Evolutionary conservation across 1,140 invertebrate genomes (phyloP).

Genomic region (Thalassaphorura encarpata): DNA sequence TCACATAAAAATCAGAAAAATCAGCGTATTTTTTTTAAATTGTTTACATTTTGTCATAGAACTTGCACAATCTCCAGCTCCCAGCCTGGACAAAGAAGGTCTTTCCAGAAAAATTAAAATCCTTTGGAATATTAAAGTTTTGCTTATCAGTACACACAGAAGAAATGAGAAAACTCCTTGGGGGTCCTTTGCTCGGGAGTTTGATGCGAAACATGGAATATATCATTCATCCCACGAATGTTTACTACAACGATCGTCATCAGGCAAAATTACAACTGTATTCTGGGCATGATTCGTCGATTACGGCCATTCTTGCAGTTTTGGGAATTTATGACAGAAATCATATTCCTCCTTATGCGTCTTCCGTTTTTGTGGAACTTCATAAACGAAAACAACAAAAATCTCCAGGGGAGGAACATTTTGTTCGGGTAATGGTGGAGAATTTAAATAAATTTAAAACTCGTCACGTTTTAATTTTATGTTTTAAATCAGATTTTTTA

Average conservation of each 20-base stretch:
- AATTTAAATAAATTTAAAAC: not conserved
- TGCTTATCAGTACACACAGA: slow-evolving; percentile 56
- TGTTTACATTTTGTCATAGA: slow-evolving; percentile 30
- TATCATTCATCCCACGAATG: slow-evolving; percentile 3
- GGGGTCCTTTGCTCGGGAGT: slow-evolving; percentile 43
- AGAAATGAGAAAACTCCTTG: slow-evolving; percentile 57
- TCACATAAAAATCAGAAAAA: not conserved
- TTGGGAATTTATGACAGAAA: slow-evolving; percentile 38
- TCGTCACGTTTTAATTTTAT: not conserved
- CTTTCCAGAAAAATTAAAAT: slow-evolving; percentile 34
- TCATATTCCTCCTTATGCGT: slow-evolving; percentile 33
- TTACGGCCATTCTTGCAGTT: slow-evolving; percentile 37
- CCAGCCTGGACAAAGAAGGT: slow-evolving; percentile 60
- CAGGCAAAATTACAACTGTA: slow-evolving; percentile 34
- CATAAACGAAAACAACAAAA: slow-evolving; percentile 4
- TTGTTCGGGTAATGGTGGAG: slow-evolving; percentile 1
- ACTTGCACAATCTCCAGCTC: slow-evolving; percentile 54
- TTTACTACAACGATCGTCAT: not conserved
- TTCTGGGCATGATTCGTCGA: slow-evolving; percentile 40
- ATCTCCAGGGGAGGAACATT: not conserved
- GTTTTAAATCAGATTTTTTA: not conserved
- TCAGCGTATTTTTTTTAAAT: not conserved
- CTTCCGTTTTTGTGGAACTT: slow-evolving; percentile 12
- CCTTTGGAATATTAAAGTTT: slow-evolving; percentile 39
- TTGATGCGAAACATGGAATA: slow-evolving; percentile 32